Evolutionary conservation across 2,113 vertebrate genomes (phyloP).

Genomic region (Trogon melanurus): DNA sequence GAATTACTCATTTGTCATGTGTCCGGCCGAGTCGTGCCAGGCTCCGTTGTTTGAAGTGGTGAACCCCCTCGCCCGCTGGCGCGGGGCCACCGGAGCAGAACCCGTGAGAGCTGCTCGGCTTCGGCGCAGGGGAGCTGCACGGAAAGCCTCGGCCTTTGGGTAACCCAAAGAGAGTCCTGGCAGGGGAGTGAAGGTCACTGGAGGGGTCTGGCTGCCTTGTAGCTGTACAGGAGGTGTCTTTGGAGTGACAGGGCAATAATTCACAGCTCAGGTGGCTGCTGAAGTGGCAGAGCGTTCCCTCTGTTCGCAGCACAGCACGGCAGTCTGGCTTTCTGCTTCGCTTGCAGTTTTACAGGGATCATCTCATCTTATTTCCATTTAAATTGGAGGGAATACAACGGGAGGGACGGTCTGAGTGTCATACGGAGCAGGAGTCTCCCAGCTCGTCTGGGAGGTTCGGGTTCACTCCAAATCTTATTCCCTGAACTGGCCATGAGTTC

Average conservation of each 20-base stretch:
- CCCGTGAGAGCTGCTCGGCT: not conserved
- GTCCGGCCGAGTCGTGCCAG: not conserved
- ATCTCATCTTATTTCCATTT: not conserved
- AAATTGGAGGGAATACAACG: not conserved
- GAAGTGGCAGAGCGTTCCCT: not conserved
- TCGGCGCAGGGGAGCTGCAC: accelerated
- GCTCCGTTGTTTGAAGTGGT: not conserved
- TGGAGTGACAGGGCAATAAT: not conserved
- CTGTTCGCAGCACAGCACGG: not conserved
- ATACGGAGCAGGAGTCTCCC: not conserved
- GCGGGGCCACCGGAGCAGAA: not conserved
- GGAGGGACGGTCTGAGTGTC: not conserved
- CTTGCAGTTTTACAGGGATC: not conserved
- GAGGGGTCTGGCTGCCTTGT: not conserved
- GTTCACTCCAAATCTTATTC: not conserved
- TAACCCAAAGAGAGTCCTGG: not conserved
- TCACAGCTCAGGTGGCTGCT: not conserved
- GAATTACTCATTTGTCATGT: not conserved
- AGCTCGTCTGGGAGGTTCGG: not conserved
- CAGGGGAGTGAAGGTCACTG: not conserved
- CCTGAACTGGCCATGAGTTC: not conserved
- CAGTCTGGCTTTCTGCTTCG: not conserved
- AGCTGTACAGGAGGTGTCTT: not conserved
- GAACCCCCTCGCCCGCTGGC: not conserved
- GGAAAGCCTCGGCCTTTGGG: not conserved